Conservation (phyloP, 2,113 vertebrate genomes). For the Anser cygnoides region DNA sequence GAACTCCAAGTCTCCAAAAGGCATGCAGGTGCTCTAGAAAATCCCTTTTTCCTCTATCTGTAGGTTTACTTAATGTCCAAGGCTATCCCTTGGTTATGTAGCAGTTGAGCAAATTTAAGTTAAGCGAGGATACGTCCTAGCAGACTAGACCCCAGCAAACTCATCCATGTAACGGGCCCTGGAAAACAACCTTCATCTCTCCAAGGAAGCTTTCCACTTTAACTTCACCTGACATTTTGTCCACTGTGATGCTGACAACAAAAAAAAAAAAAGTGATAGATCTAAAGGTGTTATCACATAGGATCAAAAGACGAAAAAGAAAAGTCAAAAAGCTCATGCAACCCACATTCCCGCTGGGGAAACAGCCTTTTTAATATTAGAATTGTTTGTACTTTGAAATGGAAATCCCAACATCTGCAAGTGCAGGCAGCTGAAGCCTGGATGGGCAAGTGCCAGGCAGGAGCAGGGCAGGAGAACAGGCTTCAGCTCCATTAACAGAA, state of each 20-base stretch:
- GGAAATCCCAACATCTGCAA: slow-evolving; percentile 61
- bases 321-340: slow-evolving; percentile 54
- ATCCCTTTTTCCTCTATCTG: background rate
- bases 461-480: background rate
- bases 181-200: slow-evolving; percentile 42
- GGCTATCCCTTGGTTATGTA: slow-evolving; percentile 36
- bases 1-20: slow-evolving; percentile 30
- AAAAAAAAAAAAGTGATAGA: background rate
- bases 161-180: background rate
- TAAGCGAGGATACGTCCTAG: background rate
- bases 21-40: slow-evolving; percentile 14
- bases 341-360: slow-evolving; percentile 23
- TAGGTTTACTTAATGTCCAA: slow-evolving; percentile 21
- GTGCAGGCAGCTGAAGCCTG: background rate
- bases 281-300: slow-evolving; percentile 38
- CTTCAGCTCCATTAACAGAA: slow-evolving; percentile 19
- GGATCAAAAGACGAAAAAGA: slow-evolving; percentile 26
- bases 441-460: slow-evolving; percentile 39
- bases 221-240: slow-evolving; percentile 60
- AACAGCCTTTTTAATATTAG: slow-evolving; percentile 54
- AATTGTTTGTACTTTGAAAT: slow-evolving; percentile 66
- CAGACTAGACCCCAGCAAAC: slow-evolving; percentile 35
- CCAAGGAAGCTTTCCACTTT: slow-evolving; percentile 33
- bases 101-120: slow-evolving; percentile 57
- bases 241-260: slow-evolving; percentile 32